Percentiles rank a stretch among this genome's conserved stretches.
phyloP scores from a whole-genome alignment of 2,797 vertebrate genomes.

The Rhabdophis nuchalis region DNA sequence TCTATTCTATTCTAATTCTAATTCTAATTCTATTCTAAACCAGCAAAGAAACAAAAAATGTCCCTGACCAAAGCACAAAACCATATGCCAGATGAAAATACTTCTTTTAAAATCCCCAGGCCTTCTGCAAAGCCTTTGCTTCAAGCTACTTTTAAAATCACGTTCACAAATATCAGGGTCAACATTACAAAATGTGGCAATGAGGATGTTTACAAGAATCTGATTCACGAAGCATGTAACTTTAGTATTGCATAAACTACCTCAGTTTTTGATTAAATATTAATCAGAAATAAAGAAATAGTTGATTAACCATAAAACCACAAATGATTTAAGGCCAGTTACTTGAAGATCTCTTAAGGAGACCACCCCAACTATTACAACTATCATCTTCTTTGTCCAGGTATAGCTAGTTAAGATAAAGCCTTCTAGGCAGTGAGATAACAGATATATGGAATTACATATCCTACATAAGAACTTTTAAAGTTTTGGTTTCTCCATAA shows the following conservation, averaged over 20 bases:
- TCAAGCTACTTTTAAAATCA: neutral
- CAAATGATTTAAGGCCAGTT: neutral
- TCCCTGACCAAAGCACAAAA: neutral
- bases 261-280: neutral
- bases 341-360: neutral
- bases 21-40: no score
- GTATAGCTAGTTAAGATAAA: neutral
- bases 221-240: neutral
- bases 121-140: neutral
- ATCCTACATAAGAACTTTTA: neutral
- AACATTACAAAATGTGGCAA: neutral
- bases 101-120: neutral
- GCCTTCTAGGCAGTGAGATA: neutral
- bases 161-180: neutral
- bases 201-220: neutral
- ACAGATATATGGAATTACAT: neutral
- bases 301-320: neutral
- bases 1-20: no score
- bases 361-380: neutral
- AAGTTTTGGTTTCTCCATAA: neutral
- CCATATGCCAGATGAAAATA: neutral
- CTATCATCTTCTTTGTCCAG: neutral
- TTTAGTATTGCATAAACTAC: neutral
- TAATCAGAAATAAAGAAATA: neutral
- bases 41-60: neutral